Evolutionary conservation across 2,797 vertebrate genomes (phyloP).

Genomic region (Hydrolagus colliei): DNA sequence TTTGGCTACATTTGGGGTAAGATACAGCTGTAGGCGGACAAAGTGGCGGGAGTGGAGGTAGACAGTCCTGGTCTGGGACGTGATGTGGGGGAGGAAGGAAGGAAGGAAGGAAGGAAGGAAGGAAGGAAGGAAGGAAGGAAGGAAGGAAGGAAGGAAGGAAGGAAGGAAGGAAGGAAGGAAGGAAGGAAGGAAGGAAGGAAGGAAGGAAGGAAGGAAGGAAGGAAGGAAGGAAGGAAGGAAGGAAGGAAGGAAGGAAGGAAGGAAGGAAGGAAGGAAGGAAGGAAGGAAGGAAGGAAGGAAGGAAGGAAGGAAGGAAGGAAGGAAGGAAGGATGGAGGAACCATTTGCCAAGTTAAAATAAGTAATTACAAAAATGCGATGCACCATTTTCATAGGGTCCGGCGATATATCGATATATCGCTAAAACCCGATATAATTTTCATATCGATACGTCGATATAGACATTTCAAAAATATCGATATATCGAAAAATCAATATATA

Average conservation of each 20-base stretch:
- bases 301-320: not conserved
- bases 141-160: slow-evolving; percentile 2
- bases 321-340: not conserved
- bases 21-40: too few relatives aligned
- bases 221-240: not conserved
- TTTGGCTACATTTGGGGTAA: too few relatives aligned
- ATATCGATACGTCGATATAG: too few relatives aligned
- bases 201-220: slow-evolving; percentile 2
- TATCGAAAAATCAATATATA: too few relatives aligned
- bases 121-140: not conserved
- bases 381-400: too few relatives aligned
- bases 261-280: not conserved
- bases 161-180: not conserved
- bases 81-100: not conserved
- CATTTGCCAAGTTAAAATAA: too few relatives aligned
- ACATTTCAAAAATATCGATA: too few relatives aligned
- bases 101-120: not conserved
- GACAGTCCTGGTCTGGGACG: too few relatives aligned
- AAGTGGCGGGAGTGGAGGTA: too few relatives aligned
- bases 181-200: not conserved
- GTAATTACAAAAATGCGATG: too few relatives aligned
- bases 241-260: not conserved
- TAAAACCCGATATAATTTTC: too few relatives aligned
- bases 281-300: not conserved
- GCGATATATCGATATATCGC: too few relatives aligned